Base-by-base conservation (phyloP, 2,113 vertebrate species). In the Chloroceryle aenea region DNA sequence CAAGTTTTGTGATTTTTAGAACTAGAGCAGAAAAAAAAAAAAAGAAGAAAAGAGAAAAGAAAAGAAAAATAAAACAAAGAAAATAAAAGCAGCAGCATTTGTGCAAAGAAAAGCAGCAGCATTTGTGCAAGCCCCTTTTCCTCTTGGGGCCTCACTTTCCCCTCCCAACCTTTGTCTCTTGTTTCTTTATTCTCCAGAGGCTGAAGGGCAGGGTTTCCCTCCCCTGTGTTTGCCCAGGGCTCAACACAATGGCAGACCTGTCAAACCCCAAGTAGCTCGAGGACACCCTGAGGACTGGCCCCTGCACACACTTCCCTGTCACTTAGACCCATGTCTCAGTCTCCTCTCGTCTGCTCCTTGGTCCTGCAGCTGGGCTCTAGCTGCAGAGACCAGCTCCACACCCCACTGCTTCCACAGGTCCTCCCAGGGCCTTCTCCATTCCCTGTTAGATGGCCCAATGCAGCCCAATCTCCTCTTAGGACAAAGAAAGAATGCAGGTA, bases 151-250 rank as follows among this genome's bases (percentile, higher is more conserved):
- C 94, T 95, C 92, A 84, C 94, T 96, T 97, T 96, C 93, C 83
- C 90, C 90, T 96, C 92, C 89, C 92, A 96, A 78, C 90, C 94
- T 95, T 97, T 97, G 96, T 97, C 83, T 95, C 88, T 73, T 59
- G 72, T 83, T 95, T 90, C 94, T 96, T 95, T 96, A 81, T 95
- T 92, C 92, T 55, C 45, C 68, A 40, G 86, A 93, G 73, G 76
- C 92, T 77, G 88, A 83, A 81, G 95, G 96, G 95, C 96, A 89
- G 96, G 95, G 92, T 84, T 96, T 96, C 89, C 96, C 95, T 96
- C 94, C 88, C 92, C 84, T 4, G 27, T 95, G 94, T 93, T 93
- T 93, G 86, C 88, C 83, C 90, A 73, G 79, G 47, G 88, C 77
- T 93, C 17, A 92, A 94, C 86, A 97, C 95, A 97, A 96, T 95